phyloP scores from a whole-genome alignment of 2,797 vertebrate species.

The Columba guinea region DNA sequence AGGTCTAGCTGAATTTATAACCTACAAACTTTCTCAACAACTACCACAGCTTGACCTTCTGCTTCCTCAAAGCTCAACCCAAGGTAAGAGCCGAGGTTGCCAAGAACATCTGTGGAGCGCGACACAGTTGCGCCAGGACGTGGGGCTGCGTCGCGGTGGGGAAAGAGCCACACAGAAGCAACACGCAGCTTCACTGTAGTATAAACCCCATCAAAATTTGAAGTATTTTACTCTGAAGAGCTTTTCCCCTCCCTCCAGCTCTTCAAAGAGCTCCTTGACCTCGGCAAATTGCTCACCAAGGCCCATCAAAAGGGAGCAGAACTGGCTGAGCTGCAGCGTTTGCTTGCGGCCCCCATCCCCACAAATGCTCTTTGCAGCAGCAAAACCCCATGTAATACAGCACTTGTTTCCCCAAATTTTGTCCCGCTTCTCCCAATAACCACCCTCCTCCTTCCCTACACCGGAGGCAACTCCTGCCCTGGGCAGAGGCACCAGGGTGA shows the following conservation, averaged over 20 bases:
- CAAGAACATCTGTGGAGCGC: not conserved
- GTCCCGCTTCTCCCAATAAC: rapidly evolving
- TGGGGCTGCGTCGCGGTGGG: not conserved
- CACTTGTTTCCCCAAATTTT: not conserved
- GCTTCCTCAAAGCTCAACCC: not conserved
- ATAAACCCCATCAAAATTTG: not conserved
- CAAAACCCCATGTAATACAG: not conserved
- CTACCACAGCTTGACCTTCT: not conserved
- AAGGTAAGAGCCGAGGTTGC: not conserved
- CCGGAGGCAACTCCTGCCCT: not conserved
- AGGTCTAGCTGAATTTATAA: not conserved
- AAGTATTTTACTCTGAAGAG: not conserved
- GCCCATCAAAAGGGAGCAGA: not conserved
- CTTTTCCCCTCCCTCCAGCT: not conserved
- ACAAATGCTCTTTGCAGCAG: not conserved
- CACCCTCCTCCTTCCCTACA: not conserved
- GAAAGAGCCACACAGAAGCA: not conserved
- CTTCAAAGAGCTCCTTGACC: not conserved
- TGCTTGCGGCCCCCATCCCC: not conserved
- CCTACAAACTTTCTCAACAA: not conserved
- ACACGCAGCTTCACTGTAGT: rapidly evolving
- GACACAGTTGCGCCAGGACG: not conserved
- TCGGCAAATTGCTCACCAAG: not conserved
- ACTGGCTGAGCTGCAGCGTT: not conserved
- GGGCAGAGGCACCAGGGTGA: not conserved